Evolutionary conservation across 53 echinoderm and acorn worm genomes (phyloP), one percentile per base, ranked within the genome.

Genomic region (Actinopyga echinites): DNA sequence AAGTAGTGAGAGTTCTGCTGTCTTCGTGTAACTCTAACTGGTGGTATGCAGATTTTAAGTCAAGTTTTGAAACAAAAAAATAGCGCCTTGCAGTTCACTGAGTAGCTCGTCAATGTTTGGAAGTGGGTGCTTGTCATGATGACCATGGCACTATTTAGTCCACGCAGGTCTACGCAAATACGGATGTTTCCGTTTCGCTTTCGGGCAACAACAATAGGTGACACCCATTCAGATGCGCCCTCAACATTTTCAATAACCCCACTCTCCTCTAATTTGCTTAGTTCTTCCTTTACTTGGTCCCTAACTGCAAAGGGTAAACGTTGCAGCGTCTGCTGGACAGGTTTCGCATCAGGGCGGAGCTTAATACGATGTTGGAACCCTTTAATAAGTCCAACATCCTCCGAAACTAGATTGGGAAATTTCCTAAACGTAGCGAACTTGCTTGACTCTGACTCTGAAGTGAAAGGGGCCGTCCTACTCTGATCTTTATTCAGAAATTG

Each of bases 201-300:
- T 49, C 83, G 32, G 2, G 68, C 83, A 20, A 67, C 83, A 1
- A 83, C 83, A 28, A 83, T 83, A 26, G 83, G 83, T 8, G 68
- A 83, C 12, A 83, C 83, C 83, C 83, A 83, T 21, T 83, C 83
- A 0, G 83, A 21, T 8, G 85, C 75, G 9, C 77, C 77, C 0
- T 85, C 62, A 22, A 77, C 77, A 7, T 34, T 26, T 44, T 85
- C 85, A 22, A 85, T 85, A 2, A 75, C 42, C 15, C 65, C 82
- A 22, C 35, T 22, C 17, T 84, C 64, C 45, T 90, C 90, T 24
- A 90, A 80, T 13, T 82, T 82, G 4, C 77, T 30, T 25, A 93
- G 54, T 45, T 90, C 87, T 30, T 43, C 75, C 5, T 80, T 82
- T 1, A 93, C 90, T 15, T 85, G 23, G 33, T 89, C 74, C 21